These are phyloP conservation scores for Avahi laniger DNA, from an alignment of 2,797 vertebrate genomes.

Conservation along the genomic window DNA sequence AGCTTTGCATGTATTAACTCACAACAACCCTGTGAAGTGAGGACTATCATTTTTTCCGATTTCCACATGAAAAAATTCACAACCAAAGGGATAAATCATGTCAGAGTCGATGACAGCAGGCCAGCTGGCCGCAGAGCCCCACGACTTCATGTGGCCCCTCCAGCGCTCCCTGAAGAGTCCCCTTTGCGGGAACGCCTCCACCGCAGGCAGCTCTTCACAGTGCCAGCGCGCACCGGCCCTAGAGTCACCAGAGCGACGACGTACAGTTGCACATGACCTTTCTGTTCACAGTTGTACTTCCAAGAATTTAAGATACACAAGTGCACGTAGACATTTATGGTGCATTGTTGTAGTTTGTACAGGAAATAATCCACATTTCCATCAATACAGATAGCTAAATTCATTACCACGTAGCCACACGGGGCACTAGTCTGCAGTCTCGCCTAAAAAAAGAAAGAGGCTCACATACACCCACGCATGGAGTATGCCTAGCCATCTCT, in stretches of 20 bases:
- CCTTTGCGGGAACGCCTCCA: not conserved
- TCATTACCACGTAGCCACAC: accelerated
- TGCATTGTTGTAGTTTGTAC: not conserved
- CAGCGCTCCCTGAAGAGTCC: not conserved
- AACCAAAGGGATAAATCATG: not conserved
- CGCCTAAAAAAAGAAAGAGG: not conserved
- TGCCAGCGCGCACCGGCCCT: not conserved
- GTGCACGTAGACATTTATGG: not conserved
- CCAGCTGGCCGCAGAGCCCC: not conserved
- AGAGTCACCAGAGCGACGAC: not conserved
- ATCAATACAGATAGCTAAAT: not conserved
- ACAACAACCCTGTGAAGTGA: not conserved
- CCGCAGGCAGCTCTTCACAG: not conserved
- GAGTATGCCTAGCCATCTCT: not conserved
- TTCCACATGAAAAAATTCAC: not conserved
- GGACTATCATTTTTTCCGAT: not conserved
- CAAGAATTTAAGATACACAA: not conserved
- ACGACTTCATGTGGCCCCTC: not conserved
- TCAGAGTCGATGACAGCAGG: not conserved
- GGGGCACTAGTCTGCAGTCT: not conserved
- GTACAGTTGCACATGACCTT: accelerated
- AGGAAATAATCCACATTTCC: not conserved
- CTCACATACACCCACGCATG: accelerated
- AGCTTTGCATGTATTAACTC: not conserved
- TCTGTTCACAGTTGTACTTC: not conserved